Base-by-base conservation (phyloP, 1,140 invertebrate species). In the Drosophila neocordata region DNA sequence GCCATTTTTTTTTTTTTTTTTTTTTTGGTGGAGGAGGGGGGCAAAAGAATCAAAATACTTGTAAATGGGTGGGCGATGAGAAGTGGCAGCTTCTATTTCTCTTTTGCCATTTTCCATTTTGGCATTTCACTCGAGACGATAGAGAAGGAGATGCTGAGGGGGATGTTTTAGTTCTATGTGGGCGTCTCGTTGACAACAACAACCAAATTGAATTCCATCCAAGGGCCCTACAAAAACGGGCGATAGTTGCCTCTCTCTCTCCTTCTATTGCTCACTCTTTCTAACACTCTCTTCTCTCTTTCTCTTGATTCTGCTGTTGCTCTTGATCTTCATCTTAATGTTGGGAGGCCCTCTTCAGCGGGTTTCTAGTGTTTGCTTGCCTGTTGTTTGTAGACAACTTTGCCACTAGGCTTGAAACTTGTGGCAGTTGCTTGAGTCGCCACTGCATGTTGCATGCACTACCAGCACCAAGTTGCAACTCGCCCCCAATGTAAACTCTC, bases 371-470 rank as follows among this genome's bases (percentile, higher is more conserved):
- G 82, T 85, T 85, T 85, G 77, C 82, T 81, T 55, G 77, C 81
- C 67, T 87, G 81, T 85, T 85, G 81, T 81, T 87, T 76, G 82
- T 73, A 87, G 81, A 85, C 81, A 84, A 84, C 79, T 83, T 72
- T 71, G 69, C 69, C 74, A 77, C 74, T 77, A 75, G 73, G 72
- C 72, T 71, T 77, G 67, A 69, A 67, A 72, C 35, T 15, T 13
- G 31, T 20, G n/a, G 44, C 58, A 44, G 60, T 61, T 37, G 57
- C 57, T 68, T 48, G 52, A 51, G 15, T 48, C 15, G 41, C 41
- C 41, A 44, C 38, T 15, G n/a, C 38, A 41, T 41, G 38, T 11
- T 44, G 13, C 7, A 55, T 31, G 52, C 27, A 24, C 4, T 31
- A 6, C 27, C 27, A 31, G 27, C 27, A 6, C 5, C 27, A 31